These are phyloP conservation scores for Lacerta viridis DNA, from an alignment of 2,797 vertebrate species.

Conservation along the genomic window DNA sequence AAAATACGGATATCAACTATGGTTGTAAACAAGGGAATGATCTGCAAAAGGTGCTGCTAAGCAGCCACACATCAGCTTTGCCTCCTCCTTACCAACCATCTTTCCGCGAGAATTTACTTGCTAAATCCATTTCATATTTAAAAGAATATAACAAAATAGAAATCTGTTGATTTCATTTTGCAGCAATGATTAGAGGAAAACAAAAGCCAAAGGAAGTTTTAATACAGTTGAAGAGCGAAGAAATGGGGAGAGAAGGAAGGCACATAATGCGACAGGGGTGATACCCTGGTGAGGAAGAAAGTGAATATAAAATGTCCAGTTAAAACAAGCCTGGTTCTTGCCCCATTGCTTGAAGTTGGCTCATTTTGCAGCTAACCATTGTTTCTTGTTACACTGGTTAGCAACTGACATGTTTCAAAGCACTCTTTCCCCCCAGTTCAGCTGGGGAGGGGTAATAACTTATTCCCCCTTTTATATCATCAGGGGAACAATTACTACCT, in stretches of 20 bases:
- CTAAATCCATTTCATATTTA: neutral
- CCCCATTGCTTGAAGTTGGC: too few species aligned
- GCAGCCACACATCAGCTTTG: neutral
- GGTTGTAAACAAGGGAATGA: neutral
- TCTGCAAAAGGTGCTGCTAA: neutral
- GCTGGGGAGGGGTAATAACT: too few species aligned
- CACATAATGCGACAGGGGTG: neutral
- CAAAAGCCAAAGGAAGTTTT: neutral
- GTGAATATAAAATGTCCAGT: neutral
- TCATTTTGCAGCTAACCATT: too few species aligned
- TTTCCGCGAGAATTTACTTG: neutral
- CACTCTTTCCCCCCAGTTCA: too few species aligned
- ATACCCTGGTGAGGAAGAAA: neutral
- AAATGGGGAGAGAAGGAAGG: neutral
- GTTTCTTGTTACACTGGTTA: too few species aligned
- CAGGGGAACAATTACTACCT: too few species aligned
- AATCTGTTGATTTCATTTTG: neutral
- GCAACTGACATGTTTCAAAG: too few species aligned
- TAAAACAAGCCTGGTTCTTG: too few species aligned
- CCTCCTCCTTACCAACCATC: neutral
- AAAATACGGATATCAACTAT: neutral
- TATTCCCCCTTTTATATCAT: too few species aligned
- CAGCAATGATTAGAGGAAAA: neutral
- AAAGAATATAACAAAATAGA: neutral
- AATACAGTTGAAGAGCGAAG: neutral